Percentiles rank a stretch among this genome's conserved stretches.
These are phyloP conservation scores for Lanius ludovicianus DNA, from an alignment of 2,113 vertebrate species.

Conservation along the genomic window DNA sequence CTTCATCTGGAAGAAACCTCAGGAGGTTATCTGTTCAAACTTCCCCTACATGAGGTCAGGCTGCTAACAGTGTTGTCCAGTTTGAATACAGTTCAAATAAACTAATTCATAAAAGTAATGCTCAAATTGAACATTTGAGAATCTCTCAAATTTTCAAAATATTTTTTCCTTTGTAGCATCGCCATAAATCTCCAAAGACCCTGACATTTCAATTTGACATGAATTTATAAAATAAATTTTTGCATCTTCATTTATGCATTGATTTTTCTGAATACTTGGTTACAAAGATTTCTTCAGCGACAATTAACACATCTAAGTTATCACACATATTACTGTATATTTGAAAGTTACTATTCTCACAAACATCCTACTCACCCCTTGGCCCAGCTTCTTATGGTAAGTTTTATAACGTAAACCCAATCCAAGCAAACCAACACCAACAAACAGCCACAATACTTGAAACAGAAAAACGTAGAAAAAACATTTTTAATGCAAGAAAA, in stretches of 20 bases:
- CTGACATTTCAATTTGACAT: neutral
- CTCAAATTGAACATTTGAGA: neutral
- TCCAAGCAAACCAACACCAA: constrained; percentile 73
- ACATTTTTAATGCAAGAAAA: neutral
- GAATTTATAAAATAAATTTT: neutral
- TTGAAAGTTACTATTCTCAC: neutral
- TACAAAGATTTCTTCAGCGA: neutral
- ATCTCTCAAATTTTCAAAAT: neutral
- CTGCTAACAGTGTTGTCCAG: neutral
- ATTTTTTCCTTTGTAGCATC: neutral
- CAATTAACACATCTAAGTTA: neutral
- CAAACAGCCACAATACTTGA: constrained; percentile 75
- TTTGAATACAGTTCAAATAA: neutral
- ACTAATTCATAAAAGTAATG: neutral
- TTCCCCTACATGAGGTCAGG: neutral
- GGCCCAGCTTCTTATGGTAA: constrained; percentile 69
- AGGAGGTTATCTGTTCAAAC: neutral
- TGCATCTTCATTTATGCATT: neutral
- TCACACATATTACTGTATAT: neutral
- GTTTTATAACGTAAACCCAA: constrained; percentile 69
- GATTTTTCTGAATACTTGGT: neutral
- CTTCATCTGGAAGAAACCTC: neutral
- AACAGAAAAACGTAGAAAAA: constrained; percentile 11
- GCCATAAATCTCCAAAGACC: neutral
- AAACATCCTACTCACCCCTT: constrained; percentile 59